Evolutionary conservation across 2,797 vertebrate genomes (phyloP).

Genomic region (Labroides dimidiatus): DNA sequence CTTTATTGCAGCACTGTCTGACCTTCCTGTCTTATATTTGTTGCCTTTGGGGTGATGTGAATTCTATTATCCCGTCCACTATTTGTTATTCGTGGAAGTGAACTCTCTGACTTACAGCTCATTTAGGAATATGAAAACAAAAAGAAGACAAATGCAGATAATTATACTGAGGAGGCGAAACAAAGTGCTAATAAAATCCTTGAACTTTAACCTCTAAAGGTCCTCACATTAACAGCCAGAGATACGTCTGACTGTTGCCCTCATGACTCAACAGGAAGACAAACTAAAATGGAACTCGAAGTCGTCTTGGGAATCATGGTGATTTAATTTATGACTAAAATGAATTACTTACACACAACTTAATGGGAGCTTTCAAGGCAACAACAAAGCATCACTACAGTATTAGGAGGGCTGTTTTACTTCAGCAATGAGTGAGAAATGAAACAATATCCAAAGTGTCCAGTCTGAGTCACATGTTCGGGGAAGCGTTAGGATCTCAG

Average conservation of each 20-base stretch:
- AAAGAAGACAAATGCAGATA: neutral
- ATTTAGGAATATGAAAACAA: conserved; percentile 9
- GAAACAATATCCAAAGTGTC: too few relatives aligned
- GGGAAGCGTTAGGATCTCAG: too few relatives aligned
- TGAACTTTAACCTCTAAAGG: conserved; percentile 5
- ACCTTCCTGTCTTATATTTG: neutral
- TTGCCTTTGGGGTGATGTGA: conserved; percentile 4
- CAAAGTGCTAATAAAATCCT: neutral
- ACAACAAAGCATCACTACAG: too few relatives aligned
- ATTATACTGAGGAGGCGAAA: neutral
- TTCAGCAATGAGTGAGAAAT: too few relatives aligned
- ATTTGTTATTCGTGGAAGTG: conserved; percentile 7
- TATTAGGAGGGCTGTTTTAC: too few relatives aligned
- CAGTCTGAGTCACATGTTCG: too few relatives aligned
- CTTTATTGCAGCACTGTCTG: neutral
- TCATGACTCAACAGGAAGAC: conserved; percentile 3
- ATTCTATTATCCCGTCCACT: neutral
- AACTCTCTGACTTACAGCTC: neutral
- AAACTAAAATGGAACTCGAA: conserved; percentile 19
- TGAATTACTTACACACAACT: neutral
- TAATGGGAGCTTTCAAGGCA: too few relatives aligned
- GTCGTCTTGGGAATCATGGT: neutral
- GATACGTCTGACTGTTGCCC: neutral
- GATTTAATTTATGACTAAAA: conserved; percentile 14
- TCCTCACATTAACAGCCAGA: conserved; percentile 7